These are phyloP conservation scores for Microchirus variegatus DNA, from an alignment of 2,797 vertebrate species.

Conservation along the genomic window DNA sequence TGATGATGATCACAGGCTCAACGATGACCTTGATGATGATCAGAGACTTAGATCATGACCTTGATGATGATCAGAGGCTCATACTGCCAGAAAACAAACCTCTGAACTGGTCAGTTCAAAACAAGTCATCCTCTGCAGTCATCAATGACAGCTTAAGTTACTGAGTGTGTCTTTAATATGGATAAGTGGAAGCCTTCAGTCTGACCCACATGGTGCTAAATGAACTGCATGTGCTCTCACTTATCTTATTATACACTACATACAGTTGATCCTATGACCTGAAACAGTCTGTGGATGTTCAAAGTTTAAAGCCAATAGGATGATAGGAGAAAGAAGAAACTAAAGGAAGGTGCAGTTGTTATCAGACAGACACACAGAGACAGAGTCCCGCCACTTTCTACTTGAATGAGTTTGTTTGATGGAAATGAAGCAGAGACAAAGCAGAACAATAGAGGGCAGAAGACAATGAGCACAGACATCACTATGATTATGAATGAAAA, in stretches of 20 bases:
- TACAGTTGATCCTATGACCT: background rate
- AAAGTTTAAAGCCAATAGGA: background rate
- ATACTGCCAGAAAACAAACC: too few species aligned
- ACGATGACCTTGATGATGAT: too few species aligned
- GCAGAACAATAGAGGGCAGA: slow-evolving; percentile 52
- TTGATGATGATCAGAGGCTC: too few species aligned
- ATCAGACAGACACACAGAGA: background rate
- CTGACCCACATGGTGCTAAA: slow-evolving; percentile 18
- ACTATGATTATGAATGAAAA: background rate
- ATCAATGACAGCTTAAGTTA: too few species aligned
- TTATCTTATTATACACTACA: slow-evolving; percentile 26
- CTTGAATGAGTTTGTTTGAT: slow-evolving; percentile 51
- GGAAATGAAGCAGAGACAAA: slow-evolving; percentile 39
- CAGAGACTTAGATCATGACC: too few species aligned
- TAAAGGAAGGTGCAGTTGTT: too few species aligned
- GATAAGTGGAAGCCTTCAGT: slow-evolving; percentile 23
- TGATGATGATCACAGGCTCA: too few species aligned
- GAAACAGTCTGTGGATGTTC: background rate
- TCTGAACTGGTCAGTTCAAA: too few species aligned
- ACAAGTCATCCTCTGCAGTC: too few species aligned
- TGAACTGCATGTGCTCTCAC: slow-evolving; percentile 46
- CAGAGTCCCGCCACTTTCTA: slow-evolving; percentile 70
- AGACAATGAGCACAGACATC: slow-evolving; percentile 17
- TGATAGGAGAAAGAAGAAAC: background rate
- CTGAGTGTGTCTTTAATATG: background rate